Percentiles rank a stretch among this genome's conserved stretches.
phyloP scores from a whole-genome alignment of 37 sponge, comb jelly and placozoan species.

The Ianthella basta region DNA sequence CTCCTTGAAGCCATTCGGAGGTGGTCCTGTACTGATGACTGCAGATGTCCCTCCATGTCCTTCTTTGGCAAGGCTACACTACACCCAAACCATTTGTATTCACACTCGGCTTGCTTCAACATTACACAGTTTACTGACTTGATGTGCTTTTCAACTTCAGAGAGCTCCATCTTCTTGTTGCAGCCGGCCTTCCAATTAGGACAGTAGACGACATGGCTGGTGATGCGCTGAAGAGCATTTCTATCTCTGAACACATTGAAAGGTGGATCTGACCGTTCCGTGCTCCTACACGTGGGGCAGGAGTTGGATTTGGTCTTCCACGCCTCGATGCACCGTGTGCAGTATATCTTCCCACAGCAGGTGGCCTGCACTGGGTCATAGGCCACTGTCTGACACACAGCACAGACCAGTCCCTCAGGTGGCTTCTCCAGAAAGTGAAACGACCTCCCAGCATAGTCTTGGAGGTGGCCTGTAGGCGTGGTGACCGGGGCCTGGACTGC shows the following conservation, averaged over 20 bases:
- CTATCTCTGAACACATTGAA: not conserved
- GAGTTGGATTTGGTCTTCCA: slow-evolving; percentile 35
- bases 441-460: not conserved
- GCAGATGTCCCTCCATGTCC: slow-evolving; percentile 33
- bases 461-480: too few species aligned
- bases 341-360: slow-evolving; percentile 72
- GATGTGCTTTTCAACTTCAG: slow-evolving; percentile 32
- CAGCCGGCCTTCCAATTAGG: slow-evolving; percentile 42
- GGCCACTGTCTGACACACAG: slow-evolving; percentile 49
- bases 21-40: slow-evolving; percentile 45
- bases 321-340: slow-evolving; percentile 59
- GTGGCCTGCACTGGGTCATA: slow-evolving; percentile 63
- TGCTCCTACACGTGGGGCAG: slow-evolving; percentile 54
- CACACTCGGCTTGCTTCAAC: slow-evolving; percentile 21
- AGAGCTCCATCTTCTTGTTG: slow-evolving; percentile 58
- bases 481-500: too few species aligned
- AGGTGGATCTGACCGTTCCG: not conserved
- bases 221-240: slow-evolving; percentile 34
- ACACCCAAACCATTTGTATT: too few species aligned
- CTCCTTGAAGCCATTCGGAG: slow-evolving; percentile 31
- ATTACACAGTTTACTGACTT: slow-evolving; percentile 29
- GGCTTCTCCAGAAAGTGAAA: slow-evolving; percentile 61
- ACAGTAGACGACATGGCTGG: slow-evolving; percentile 47
- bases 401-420: slow-evolving; percentile 60
- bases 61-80: slow-evolving; percentile 26